Evolutionary conservation across 2,113 vertebrate species (phyloP).

Genomic region (Solea solea): DNA sequence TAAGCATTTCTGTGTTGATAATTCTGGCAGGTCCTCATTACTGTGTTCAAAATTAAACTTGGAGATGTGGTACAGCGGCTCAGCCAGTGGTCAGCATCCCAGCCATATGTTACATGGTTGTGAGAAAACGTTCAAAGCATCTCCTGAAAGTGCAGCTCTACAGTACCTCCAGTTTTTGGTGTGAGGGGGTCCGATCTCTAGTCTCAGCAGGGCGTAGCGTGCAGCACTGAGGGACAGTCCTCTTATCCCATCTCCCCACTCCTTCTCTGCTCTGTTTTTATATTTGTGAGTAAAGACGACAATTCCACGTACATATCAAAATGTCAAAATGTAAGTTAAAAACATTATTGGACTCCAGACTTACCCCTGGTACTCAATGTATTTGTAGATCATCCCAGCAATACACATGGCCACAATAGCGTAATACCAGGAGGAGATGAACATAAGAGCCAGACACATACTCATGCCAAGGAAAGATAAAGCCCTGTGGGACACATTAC

Average conservation of each 20-base stretch:
- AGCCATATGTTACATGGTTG: not conserved
- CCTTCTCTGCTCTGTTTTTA: constrained; percentile 89
- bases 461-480: constrained; percentile 98
- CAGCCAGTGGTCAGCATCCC: not conserved
- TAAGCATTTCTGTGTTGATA: too few relatives aligned
- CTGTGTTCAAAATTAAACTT: too few relatives aligned
- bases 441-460: constrained; percentile 97
- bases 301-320: not conserved
- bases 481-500: constrained; percentile 80
- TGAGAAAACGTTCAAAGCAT: not conserved
- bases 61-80: too few relatives aligned
- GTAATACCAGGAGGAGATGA: constrained; percentile 99
- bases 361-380: constrained; percentile 98
- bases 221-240: constrained; percentile 96
- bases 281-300: not conserved
- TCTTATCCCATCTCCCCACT: constrained; percentile 98
- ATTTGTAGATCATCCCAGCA: constrained; percentile 99
- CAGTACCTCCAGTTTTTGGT: constrained; percentile 98
- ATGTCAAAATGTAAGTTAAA: not conserved
- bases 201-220: constrained; percentile 89
- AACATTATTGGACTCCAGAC: constrained; percentile 55
- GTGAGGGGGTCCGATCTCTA: constrained; percentile 96
- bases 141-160: not conserved
- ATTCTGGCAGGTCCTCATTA: too few relatives aligned
- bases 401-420: constrained; percentile 97